A percentile compares a stretch with the other conserved stretches of the same genome.
Evolutionary conservation across 2,888 invertebrate genomes (phyloP).

Genomic region (Bimastos eiseni): DNA sequence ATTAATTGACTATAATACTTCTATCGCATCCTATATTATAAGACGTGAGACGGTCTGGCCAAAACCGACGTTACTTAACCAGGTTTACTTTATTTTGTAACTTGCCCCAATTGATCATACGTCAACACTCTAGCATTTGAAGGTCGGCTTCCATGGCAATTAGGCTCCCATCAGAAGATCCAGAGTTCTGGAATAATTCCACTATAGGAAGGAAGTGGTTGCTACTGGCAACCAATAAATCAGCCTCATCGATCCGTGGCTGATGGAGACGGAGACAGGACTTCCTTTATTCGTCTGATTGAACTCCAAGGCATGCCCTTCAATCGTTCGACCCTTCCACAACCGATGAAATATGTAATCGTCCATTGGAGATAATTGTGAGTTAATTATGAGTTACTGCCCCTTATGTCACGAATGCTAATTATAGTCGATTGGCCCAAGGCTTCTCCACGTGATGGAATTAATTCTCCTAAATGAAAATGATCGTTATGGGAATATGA

Average conservation of each 20-base stretch:
- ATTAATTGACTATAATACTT: no score
- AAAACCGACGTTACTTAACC: not conserved
- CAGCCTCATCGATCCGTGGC: not conserved
- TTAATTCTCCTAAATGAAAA: no score
- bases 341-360: not conserved
- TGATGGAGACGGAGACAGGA: not conserved
- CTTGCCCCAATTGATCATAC: not conserved
- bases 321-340: not conserved
- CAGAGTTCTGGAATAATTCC: not conserved
- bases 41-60: not conserved
- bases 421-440: no score
- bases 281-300: slow-evolving; percentile 13
- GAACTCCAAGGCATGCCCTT: not conserved
- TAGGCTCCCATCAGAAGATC: not conserved
- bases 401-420: no score
- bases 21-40: not conserved
- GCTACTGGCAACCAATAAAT: not conserved
- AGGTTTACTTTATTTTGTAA: no score
- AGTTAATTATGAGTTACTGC: not conserved
- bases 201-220: not conserved
- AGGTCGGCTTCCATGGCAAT: not conserved
- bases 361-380: not conserved
- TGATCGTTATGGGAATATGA: no score
- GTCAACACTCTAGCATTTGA: not conserved
- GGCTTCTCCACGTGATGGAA: no score